phyloP scores from a whole-genome alignment of 2,113 vertebrate species.

The Gadus chalcogrammus region DNA sequence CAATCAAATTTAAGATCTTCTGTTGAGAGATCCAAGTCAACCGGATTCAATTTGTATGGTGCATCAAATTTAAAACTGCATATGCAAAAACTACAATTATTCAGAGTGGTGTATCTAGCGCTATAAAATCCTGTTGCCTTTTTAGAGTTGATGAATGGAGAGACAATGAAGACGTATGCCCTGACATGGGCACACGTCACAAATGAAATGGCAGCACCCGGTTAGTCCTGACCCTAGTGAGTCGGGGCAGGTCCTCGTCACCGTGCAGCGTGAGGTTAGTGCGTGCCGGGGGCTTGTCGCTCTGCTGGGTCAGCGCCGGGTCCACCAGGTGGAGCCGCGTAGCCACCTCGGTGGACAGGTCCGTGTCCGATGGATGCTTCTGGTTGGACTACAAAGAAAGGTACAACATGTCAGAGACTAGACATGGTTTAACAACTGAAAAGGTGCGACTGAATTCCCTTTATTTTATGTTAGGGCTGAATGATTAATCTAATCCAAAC shows the following conservation, averaged over 20 bases:
- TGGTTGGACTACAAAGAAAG: constrained; percentile 28
- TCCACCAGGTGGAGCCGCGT: constrained; percentile 78
- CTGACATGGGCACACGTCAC: no score
- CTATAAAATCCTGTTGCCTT: no score
- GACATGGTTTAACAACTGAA: background rate
- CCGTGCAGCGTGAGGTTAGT: constrained; percentile 46
- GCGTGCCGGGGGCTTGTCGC: constrained; percentile 18
- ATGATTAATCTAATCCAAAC: no score
- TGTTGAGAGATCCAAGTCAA: no score
- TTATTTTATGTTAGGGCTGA: background rate
- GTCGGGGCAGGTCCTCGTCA: constrained; percentile 73
- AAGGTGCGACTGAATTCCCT: background rate
- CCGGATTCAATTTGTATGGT: no score
- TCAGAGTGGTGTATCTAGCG: no score
- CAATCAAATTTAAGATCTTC: no score
- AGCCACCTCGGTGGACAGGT: constrained; percentile 83
- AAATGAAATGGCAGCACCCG: background rate
- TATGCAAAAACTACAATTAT: no score
- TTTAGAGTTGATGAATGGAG: no score
- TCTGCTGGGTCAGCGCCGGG: constrained; percentile 41
- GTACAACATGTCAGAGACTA: background rate
- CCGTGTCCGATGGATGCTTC: constrained; percentile 69
- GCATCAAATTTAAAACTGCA: no score
- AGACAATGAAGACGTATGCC: background rate
- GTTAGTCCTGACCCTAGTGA: constrained; percentile 65